Base-by-base conservation (phyloP, 2,888 invertebrate genomes). In the Pristionchus fissidentatus region DNA sequence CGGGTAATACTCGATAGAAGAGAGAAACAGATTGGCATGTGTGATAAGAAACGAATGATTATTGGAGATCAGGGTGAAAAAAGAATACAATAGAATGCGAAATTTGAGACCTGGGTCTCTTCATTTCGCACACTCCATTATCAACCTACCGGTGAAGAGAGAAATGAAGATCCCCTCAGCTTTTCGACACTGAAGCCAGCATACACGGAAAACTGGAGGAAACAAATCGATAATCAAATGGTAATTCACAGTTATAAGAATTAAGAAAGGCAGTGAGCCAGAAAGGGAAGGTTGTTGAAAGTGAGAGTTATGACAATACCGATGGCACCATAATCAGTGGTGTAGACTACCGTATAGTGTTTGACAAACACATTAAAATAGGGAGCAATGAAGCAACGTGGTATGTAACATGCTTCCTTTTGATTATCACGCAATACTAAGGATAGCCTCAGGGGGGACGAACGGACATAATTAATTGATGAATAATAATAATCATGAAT, bases 31-130 rank as follows among this genome's bases (percentile, higher is more conserved):
- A n/a, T 19, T 3, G 29, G 32, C 60, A 62, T 73, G 73, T 70
- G 81, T 70, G 60, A 57, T 15, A 80, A 62, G 29, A 29, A 49
- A 13, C 19, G n/a, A n/a, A n/a, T n/a, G n/a, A n/a, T n/a, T n/a
- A n/a, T n/a, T n/a, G n/a, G n/a, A n/a, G n/a, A n/a, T n/a, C n/a
- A n/a, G n/a, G n/a, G n/a, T n/a, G n/a, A n/a, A n/a, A n/a, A n/a
- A n/a, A n/a, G n/a, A n/a, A n/a, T n/a, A n/a, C n/a, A n/a, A n/a
- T n/a, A n/a, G n/a, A n/a, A n/a, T n/a, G n/a, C n/a, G n/a, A n/a
- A n/a, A n/a, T n/a, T n/a, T n/a, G n/a, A n/a, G n/a, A n/a, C n/a
- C n/a, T n/a, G n/a, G n/a, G n/a, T n/a, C n/a, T n/a, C n/a, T n/a
- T n/a, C n/a, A n/a, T n/a, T n/a, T n/a, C n/a, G n/a, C n/a, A n/a